These are phyloP conservation scores for Eulemur albifrons DNA, from an alignment of 2,797 vertebrate genomes.

Conservation along the genomic window DNA sequence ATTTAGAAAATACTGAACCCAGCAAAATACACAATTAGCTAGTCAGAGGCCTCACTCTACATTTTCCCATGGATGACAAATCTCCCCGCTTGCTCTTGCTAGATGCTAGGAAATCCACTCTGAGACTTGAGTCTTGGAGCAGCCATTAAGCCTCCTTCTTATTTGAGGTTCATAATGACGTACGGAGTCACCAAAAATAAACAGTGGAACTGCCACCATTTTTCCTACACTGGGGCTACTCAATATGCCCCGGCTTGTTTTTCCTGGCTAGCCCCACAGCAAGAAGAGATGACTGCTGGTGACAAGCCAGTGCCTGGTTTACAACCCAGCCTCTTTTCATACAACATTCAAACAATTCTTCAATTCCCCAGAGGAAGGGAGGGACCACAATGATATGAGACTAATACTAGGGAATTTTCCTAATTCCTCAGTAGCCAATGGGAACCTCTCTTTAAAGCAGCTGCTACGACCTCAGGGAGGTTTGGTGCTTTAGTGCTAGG, in stretches of 20 bases:
- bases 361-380: not conserved
- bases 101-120: slow-evolving; percentile 1
- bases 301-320: slow-evolving; percentile 26
- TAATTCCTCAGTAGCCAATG: not conserved
- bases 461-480: not conserved
- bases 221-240: slow-evolving; percentile 8
- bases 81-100: not conserved
- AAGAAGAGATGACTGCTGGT: slow-evolving; percentile 33
- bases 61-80: not conserved
- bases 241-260: not conserved
- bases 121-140: not conserved
- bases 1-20: slow-evolving; percentile 64
- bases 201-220: slow-evolving; percentile 6
- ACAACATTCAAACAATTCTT: slow-evolving; percentile 23
- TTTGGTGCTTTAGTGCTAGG: slow-evolving; percentile 16
- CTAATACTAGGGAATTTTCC: not conserved
- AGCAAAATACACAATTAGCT: slow-evolving; percentile 54
- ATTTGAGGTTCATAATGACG: slow-evolving; percentile 27
- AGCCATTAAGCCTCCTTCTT: not conserved
- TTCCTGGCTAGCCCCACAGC: slow-evolving; percentile 41
- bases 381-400: not conserved
- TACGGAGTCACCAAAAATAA: slow-evolving; percentile 39
- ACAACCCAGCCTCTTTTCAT: not conserved
- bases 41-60: not conserved
- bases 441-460: slow-evolving; percentile 33